Evolutionary conservation across 2,113 vertebrate genomes (phyloP).

Genomic region (Cyanoderma ruficeps): DNA sequence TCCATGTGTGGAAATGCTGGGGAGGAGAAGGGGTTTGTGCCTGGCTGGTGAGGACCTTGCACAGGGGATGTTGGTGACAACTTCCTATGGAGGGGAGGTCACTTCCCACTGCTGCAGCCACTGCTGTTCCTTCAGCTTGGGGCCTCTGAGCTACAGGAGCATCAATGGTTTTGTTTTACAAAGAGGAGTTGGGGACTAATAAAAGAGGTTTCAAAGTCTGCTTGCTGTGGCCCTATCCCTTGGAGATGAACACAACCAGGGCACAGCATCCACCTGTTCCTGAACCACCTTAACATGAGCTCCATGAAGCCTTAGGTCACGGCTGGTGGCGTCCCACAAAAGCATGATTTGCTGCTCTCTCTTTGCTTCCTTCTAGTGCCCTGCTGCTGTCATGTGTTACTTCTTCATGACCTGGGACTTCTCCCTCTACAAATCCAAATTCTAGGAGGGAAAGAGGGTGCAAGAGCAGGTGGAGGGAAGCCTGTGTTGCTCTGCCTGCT

Average conservation of each 20-base stretch:
- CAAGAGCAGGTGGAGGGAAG: neutral
- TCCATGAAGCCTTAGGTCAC: neutral
- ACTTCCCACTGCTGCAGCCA: neutral
- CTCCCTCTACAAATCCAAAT: neutral
- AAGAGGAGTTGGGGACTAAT: neutral
- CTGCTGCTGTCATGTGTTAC: accelerated
- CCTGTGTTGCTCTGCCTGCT: neutral
- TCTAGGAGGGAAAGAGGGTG: neutral
- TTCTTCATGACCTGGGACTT: neutral
- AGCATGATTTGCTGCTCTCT: neutral
- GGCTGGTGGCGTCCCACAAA: neutral
- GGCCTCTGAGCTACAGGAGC: neutral
- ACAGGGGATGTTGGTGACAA: neutral
- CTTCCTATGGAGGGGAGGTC: neutral
- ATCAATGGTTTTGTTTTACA: neutral
- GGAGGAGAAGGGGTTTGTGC: neutral
- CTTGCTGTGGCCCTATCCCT: neutral
- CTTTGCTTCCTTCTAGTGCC: neutral
- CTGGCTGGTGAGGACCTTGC: neutral
- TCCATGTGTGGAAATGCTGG: accelerated
- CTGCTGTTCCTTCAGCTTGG: neutral
- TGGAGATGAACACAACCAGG: neutral
- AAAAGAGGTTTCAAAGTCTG: neutral
- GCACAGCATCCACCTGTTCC: neutral
- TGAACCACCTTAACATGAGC: accelerated